Evolutionary conservation across 2,888 invertebrate species (phyloP).

Genomic region (Cerastis rubricosa): DNA sequence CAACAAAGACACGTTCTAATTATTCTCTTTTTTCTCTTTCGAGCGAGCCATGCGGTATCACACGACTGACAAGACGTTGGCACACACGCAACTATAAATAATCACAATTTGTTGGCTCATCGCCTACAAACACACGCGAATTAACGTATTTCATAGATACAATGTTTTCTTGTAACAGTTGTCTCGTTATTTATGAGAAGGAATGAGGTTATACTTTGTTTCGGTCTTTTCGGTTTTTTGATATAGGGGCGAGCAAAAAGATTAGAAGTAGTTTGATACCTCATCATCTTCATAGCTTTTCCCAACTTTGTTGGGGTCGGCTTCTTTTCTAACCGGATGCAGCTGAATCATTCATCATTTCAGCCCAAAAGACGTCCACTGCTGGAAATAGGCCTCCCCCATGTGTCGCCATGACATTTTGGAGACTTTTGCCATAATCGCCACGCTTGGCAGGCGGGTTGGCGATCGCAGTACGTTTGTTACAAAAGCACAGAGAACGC

Average conservation of each 20-base stretch:
- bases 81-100: constrained; percentile 61
- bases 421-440: no score
- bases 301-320: background rate
- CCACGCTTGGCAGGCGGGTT: no score
- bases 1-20: constrained; percentile 28
- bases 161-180: constrained; percentile 56
- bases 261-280: background rate
- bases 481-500: no score
- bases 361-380: no score
- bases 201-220: constrained; percentile 27
- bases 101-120: constrained; percentile 66
- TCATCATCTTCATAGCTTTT: background rate
- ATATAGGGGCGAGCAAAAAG: background rate
- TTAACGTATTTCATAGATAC: constrained; percentile 56
- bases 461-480: no score
- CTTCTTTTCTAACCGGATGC: background rate
- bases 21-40: constrained; percentile 37
- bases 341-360: no score
- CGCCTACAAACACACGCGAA: constrained; percentile 58
- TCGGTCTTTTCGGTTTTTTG: background rate
- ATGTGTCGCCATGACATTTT: no score
- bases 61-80: constrained; percentile 58
- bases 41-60: constrained; percentile 45
- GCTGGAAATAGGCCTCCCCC: no score
- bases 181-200: constrained; percentile 44